These are phyloP conservation scores for Carpatolechia fugitivella DNA, from an alignment of 2,888 invertebrate species.

Conservation along the genomic window DNA sequence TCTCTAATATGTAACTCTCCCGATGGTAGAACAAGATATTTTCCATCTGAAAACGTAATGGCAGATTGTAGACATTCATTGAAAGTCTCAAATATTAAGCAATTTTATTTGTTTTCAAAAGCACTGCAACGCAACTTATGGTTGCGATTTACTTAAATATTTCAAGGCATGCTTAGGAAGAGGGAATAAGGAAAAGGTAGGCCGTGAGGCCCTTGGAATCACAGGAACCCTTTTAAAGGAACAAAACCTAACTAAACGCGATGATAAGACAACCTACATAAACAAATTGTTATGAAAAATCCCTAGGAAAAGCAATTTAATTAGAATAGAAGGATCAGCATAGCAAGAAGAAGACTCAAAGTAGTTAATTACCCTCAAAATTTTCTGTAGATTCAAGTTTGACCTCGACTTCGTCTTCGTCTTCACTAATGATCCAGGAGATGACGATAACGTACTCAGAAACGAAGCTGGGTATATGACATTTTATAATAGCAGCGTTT, in stretches of 20 bases:
- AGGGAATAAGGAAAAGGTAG: conserved; percentile 74
- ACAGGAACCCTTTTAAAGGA: conserved; percentile 53
- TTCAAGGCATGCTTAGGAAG: conserved; percentile 78
- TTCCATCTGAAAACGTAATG: conserved; percentile 85
- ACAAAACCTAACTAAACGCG: conserved; percentile 39
- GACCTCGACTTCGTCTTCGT: conserved; percentile 70
- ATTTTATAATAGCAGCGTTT: conserved; percentile 94
- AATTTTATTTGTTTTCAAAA: conserved; percentile 3
- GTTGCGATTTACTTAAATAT: conserved; percentile 71
- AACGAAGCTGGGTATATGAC: conserved; percentile 95
- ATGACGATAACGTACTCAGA: conserved; percentile 92
- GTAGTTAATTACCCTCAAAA: conserved; percentile 50
- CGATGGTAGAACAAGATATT: conserved; percentile 95
- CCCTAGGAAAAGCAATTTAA: too few relatives aligned
- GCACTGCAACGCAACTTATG: conserved; percentile 53
- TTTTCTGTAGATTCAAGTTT: conserved; percentile 59
- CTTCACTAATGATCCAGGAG: conserved; percentile 92
- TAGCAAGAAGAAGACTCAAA: conserved; percentile 7
- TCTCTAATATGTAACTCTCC: conserved; percentile 97
- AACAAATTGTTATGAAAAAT: background rate
- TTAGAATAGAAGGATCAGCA: too few relatives aligned
- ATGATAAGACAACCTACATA: background rate
- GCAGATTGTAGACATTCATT: conserved; percentile 16
- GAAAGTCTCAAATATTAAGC: conserved; percentile 3
- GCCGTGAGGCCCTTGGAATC: conserved; percentile 80